Base-by-base conservation (phyloP, 2,113 vertebrate species). In the Promerops cafer region DNA sequence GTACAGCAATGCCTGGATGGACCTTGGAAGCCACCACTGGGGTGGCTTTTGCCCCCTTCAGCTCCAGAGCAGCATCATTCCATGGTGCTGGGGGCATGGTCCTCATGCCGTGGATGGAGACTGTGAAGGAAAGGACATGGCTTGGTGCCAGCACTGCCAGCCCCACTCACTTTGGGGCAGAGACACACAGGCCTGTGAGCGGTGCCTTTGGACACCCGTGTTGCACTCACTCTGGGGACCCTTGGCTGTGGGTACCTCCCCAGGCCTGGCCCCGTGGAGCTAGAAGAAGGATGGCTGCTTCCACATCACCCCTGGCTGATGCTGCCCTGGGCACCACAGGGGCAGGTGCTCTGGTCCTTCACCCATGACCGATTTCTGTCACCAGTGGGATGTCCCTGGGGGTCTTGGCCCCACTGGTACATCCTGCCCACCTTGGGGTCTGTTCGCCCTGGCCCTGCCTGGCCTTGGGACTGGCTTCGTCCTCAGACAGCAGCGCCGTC, bases 391-490 rank as follows among this genome's bases (percentile, higher is more conserved):
- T 76, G 45, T 61, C 84, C 71, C 53, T 7, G 7, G 52, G 1
- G 1, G 10, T 70, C 50, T 45, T 8, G 2, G 49, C 49, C 17
- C n/a, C 10, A 1, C 50, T 33, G 19, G 14, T 56, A 60, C 2
- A 1, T 79, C n/a, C 30, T 27, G 17, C 84, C 54, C 15, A 49
- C 22, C 7, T 6, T 63, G 56, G 35, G 18, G 26, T 83, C 64
- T 3, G 1, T 70, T 59, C 0, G 0, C 7, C 22, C 20, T 0
- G 0, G 54, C 56, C 35, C 27, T 68, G 45, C 49, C 56, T 10
- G 5, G 35, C 76, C 21, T 22, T 39, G 68, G 49, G 49, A 44
- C 64, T 63, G 2, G 53, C 40, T 39, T 61, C 0, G 0, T 72
- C 33, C 50, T 40, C 2, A 7, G 35, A 53, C 79, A 85, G 54